Percentiles rank a stretch among this genome's conserved stretches.
Evolutionary conservation across 1,140 invertebrate species (phyloP).

Genomic region (Kradibia gibbosae): DNA sequence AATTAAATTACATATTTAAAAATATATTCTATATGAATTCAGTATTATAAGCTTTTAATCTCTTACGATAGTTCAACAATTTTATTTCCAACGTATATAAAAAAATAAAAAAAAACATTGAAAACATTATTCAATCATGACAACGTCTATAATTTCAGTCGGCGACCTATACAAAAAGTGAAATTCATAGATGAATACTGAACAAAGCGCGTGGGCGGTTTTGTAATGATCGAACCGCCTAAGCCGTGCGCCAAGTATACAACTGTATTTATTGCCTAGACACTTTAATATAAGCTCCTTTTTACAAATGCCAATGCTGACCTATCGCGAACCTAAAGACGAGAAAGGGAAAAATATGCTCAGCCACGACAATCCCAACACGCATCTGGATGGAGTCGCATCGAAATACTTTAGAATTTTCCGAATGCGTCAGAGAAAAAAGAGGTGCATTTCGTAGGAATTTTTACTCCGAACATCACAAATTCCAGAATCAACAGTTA

Average conservation of each 20-base stretch:
- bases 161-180: slow-evolving; percentile 33
- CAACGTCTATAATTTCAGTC: not conserved
- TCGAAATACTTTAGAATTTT: not conserved
- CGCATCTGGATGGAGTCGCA: too few relatives aligned
- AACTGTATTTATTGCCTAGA: not conserved
- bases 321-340: not conserved
- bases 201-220: slow-evolving; percentile 38
- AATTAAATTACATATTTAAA: not conserved
- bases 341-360: not conserved
- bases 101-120: slow-evolving; percentile 9
- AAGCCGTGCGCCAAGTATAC: not conserved
- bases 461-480: not conserved
- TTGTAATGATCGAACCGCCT: not conserved
- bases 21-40: not conserved
- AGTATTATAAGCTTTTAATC: not conserved
- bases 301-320: not conserved
- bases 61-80: not conserved
- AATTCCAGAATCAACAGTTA: not conserved
- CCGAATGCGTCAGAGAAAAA: not conserved
- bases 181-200: slow-evolving; percentile 36
- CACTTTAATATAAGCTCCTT: not conserved
- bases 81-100: not conserved
- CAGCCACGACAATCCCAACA: too few relatives aligned
- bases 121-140: slow-evolving; percentile 26
- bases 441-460: not conserved